Conservation (phyloP, 2,797 vertebrate species). For the Sebastes variabilis region DNA sequence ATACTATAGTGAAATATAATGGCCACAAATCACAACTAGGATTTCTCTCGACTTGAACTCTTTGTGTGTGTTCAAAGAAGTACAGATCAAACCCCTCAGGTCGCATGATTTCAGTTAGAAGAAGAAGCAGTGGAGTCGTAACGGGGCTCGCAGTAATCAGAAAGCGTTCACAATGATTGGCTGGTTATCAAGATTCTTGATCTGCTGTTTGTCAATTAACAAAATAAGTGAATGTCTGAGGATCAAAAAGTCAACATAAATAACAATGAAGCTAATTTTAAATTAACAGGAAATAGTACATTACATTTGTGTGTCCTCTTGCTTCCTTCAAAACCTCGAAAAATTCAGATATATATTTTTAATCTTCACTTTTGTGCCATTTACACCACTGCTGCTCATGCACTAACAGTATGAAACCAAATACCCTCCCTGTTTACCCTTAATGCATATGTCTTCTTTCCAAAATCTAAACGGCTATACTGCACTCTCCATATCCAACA, state of each 20-base stretch:
- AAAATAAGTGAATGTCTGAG: neutral
- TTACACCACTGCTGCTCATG: slow-evolving; percentile 27
- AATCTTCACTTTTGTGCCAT: slow-evolving; percentile 12
- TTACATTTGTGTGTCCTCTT: slow-evolving; percentile 2
- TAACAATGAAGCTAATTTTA: neutral
- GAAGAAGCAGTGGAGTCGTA: slow-evolving; percentile 34
- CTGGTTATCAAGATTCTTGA: slow-evolving; percentile 38
- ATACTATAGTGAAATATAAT: slow-evolving; percentile 81
- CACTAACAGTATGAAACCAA: slow-evolving; percentile 7
- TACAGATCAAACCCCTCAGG: slow-evolving; percentile 39
- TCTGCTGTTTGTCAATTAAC: slow-evolving; percentile 14
- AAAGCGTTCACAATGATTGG: slow-evolving; percentile 41
- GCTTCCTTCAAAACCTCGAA: neutral
- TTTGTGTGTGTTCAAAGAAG: slow-evolving; percentile 46
- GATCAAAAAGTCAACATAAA: slow-evolving; percentile 1
- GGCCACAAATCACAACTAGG: slow-evolving; percentile 74
- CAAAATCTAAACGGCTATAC: neutral
- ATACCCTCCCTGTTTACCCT: neutral
- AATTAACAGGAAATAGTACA: slow-evolving; percentile 10
- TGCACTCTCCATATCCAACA: neutral
- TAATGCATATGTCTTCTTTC: neutral
- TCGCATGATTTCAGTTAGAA: slow-evolving; percentile 23
- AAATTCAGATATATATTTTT: neutral
- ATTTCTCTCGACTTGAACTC: slow-evolving; percentile 59
- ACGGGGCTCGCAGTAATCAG: slow-evolving; percentile 17